Conservation (phyloP, 1,140 invertebrate genomes). For the Caenorhabditis remanei region DNA sequence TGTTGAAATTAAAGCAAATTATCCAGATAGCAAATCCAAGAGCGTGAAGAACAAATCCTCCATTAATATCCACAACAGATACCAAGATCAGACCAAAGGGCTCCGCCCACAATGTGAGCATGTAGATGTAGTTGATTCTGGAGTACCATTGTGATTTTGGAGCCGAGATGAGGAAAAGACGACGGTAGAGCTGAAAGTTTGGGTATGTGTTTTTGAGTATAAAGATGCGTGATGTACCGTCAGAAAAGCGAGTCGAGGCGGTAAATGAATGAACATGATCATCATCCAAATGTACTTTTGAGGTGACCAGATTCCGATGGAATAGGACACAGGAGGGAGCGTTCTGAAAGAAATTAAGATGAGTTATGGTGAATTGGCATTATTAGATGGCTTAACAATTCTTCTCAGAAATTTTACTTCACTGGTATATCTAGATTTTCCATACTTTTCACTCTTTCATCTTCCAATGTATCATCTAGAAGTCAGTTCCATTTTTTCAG, state of each 20-base stretch:
- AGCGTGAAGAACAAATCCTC: conserved; percentile 73
- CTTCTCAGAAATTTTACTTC: too few relatives aligned
- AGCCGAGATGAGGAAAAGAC: conserved; percentile 68
- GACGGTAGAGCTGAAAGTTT: conserved; percentile 72
- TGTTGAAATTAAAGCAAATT: conserved; percentile 74
- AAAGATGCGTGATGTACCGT: neutral
- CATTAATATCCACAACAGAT: conserved; percentile 74
- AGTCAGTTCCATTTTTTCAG: neutral
- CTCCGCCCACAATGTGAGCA: conserved; percentile 71
- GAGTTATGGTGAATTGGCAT: too few relatives aligned
- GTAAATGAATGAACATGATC: conserved; percentile 73
- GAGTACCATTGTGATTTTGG: conserved; percentile 71
- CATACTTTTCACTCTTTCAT: neutral
- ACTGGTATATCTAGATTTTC: too few relatives aligned
- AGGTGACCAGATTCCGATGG: conserved; percentile 76
- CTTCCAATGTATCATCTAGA: neutral
- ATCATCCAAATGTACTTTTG: conserved; percentile 76
- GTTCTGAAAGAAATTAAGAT: conserved; percentile 63
- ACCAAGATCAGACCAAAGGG: conserved; percentile 70
- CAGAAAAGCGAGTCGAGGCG: conserved; percentile 70
- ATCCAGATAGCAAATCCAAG: conserved; percentile 73
- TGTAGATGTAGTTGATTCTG: conserved; percentile 68
- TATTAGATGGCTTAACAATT: too few relatives aligned
- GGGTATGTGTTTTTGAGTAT: neutral
- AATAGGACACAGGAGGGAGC: conserved; percentile 74